These are phyloP conservation scores for Sakesphorus luctuosus DNA, from an alignment of 2,113 vertebrate species.

Conservation along the genomic window DNA sequence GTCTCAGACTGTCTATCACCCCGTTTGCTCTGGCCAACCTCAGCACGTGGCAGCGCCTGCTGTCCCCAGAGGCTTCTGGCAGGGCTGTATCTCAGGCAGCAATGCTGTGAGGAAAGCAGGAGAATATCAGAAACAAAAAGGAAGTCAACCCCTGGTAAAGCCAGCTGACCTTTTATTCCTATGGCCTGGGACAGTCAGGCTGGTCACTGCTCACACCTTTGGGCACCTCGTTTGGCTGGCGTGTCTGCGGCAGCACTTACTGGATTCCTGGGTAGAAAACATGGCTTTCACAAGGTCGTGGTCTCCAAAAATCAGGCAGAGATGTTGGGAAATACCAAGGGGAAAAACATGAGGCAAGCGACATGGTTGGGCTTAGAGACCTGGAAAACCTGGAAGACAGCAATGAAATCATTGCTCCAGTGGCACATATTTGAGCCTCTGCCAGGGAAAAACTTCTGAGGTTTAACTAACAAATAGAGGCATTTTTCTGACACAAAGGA, in stretches of 20 bases:
- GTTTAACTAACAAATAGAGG: background rate
- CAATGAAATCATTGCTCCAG: background rate
- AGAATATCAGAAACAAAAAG: background rate
- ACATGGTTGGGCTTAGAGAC: background rate
- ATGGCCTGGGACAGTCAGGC: background rate
- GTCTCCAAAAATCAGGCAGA: background rate
- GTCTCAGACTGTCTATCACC: background rate
- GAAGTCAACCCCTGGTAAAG: background rate
- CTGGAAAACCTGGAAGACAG: background rate
- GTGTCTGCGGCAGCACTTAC: accelerated
- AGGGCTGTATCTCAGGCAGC: background rate
- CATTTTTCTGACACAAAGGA: conserved; percentile 39
- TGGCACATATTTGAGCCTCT: conserved; percentile 32
- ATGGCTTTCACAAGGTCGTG: background rate
- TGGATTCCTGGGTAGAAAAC: background rate
- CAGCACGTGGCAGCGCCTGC: background rate
- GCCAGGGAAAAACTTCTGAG: conserved; percentile 38
- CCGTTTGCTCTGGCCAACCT: background rate
- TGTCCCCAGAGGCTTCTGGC: background rate
- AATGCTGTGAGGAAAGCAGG: background rate
- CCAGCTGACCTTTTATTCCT: background rate
- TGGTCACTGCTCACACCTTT: background rate
- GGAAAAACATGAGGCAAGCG: background rate
- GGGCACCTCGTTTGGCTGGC: accelerated
- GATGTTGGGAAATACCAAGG: background rate